A percentile compares a stretch with the other conserved stretches of the same genome.
Conservation (phyloP, 2,113 vertebrate genomes). For the Gadus macrocephalus region DNA sequence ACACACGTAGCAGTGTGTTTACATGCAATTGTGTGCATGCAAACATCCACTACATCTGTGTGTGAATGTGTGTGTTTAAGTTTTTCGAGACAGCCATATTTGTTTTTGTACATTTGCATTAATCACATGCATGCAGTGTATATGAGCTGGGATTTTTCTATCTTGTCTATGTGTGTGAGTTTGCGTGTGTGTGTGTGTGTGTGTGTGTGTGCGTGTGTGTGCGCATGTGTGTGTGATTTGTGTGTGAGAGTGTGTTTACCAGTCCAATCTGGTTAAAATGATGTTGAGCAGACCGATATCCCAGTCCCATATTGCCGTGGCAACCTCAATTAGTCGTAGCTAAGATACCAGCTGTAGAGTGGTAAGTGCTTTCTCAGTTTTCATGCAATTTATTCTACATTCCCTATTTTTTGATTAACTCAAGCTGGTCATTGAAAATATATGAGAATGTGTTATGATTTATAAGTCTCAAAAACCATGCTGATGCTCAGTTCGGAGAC, state of each 20-base stretch:
- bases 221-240: slow-evolving; percentile 2
- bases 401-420: too few species aligned
- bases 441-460: too few species aligned
- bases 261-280: slow-evolving; percentile 53
- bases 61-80: neutral
- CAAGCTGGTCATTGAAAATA: too few species aligned
- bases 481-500: too few species aligned
- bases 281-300: slow-evolving; percentile 51
- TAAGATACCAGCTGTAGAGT: slow-evolving; percentile 46
- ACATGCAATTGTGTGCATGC: neutral
- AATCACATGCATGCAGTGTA: neutral
- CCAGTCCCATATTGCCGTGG: slow-evolving; percentile 48
- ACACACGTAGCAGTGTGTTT: slow-evolving; percentile 1
- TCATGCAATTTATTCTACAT: too few species aligned
- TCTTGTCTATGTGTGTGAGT: neutral
- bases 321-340: slow-evolving; percentile 61
- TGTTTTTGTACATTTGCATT: neutral
- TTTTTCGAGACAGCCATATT: neutral
- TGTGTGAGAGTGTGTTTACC: slow-evolving; percentile 22
- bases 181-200: neutral
- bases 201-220: neutral
- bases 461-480: too few species aligned
- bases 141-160: neutral
- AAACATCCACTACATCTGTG: neutral
- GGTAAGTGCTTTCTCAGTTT: slow-evolving; percentile 28